phyloP scores from a whole-genome alignment of 1,140 invertebrate genomes.

The Sesamia nonagrioides region DNA sequence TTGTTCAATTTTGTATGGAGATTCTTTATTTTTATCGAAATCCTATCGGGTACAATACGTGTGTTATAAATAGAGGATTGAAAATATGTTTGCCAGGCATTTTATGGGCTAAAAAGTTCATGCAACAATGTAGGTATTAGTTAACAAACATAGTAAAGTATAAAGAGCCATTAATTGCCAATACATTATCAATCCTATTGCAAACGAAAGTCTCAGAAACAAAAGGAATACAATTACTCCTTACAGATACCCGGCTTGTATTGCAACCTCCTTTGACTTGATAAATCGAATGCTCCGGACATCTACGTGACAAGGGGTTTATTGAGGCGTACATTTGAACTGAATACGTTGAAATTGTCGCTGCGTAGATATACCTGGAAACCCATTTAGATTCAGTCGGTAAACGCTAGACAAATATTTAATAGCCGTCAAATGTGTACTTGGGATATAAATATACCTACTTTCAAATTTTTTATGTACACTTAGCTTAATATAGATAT shows the following conservation, averaged over 20 bases:
- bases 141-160: too few species aligned
- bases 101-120: too few species aligned
- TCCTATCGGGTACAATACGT: too few species aligned
- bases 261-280: slow-evolving; percentile 13
- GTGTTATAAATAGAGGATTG: too few species aligned
- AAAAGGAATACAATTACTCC: not conserved
- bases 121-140: too few species aligned
- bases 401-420: slow-evolving; percentile 20
- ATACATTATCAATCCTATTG: not conserved
- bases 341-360: slow-evolving; percentile 22
- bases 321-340: slow-evolving; percentile 40
- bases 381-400: not conserved
- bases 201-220: not conserved
- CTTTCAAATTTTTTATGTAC: too few species aligned
- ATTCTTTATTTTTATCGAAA: too few species aligned
- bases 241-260: not conserved
- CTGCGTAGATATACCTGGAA: not conserved
- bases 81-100: too few species aligned
- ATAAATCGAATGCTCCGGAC: slow-evolving; percentile 23
- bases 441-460: not conserved
- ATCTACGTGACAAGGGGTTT: slow-evolving; percentile 36
- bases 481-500: too few species aligned
- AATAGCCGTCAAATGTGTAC: slow-evolving; percentile 1
- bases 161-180: not conserved
- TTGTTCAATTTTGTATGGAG: too few species aligned